Base-by-base conservation (phyloP, 1,140 invertebrate genomes). In the Scaptodrosophila lebanonensis region DNA sequence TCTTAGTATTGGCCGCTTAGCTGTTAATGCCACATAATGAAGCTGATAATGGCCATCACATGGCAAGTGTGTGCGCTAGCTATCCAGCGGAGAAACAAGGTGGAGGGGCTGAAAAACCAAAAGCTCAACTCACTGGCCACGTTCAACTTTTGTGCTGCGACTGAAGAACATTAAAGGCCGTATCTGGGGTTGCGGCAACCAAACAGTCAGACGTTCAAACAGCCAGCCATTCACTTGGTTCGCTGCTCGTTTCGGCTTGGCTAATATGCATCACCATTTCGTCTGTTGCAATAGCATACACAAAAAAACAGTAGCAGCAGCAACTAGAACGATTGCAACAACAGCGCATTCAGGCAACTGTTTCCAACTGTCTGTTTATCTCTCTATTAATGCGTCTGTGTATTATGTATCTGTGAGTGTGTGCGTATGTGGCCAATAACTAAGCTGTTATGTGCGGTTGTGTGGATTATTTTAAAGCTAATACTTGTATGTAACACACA, bases 1-100 rank as follows among this genome's bases (percentile, higher is more conserved):
- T n/a, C n/a, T n/a, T n/a, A 25, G 22, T 4, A 25, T 25, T 20
- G 13, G n/a, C 36, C 15, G 66, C 20, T 27, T 30, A 42, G 56
- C 49, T 63, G 54, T 57, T 82, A 82, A 82, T 82, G 66, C 75
- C 75, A 82, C 75, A 82, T 75, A 82, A 82, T 82, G 75, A 82
- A 63, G 69, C 75, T 75, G 75, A 82, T 82, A 82, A 82, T 82
- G 65, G 75, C 51, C 70, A 75, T 62, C 68, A 56, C 47, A 45
- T 62, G 30, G 65, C 40, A 40, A 44, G 50, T 33, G 49, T 59
- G 42, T 17, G 40, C 17, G 18, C n/a, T 40, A 7, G 15, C 8
- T 15, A 12, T 27, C n/a, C 29, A 16, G 8, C 4, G 22, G 4
- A 16, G 4, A 20, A 7, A 15, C 20, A 0, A 20, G 25, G 35